Conservation (phyloP, 2,888 invertebrate species). For the Eilema caniola region DNA sequence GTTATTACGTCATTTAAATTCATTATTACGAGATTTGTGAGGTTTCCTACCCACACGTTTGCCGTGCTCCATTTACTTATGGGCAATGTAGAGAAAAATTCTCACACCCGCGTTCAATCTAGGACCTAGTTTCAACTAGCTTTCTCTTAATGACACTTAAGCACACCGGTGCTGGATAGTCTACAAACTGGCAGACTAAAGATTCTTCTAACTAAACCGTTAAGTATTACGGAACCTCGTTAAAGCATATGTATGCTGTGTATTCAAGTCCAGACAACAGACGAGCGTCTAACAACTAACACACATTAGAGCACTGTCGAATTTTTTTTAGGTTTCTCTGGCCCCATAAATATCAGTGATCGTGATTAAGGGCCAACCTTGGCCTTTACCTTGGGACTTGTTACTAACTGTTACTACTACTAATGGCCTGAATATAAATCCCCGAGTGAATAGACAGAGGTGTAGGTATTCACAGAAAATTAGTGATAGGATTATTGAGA, state of each 20-base stretch:
- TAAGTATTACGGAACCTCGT: neutral
- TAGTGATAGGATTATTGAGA: too few species aligned
- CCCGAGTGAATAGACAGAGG: too few species aligned
- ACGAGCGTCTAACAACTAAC: neutral
- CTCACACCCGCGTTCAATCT: neutral
- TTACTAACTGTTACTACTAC: too few species aligned
- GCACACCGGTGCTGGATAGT: neutral
- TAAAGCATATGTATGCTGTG: neutral
- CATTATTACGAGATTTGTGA: neutral
- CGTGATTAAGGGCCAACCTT: too few species aligned
- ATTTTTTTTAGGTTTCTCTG: neutral
- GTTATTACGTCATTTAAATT: neutral
- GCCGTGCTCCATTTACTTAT: neutral
- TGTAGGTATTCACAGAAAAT: too few species aligned
- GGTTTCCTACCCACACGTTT: conserved; percentile 1
- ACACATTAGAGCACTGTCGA: neutral
- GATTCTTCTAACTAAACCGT: conserved; percentile 1
- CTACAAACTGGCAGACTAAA: conserved; percentile 1
- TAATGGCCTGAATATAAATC: too few species aligned
- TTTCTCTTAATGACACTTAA: conserved; percentile 1
- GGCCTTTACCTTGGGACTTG: too few species aligned
- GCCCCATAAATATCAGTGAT: too few species aligned
- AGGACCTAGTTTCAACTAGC: conserved; percentile 4
- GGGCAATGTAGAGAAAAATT: neutral
- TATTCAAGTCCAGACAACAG: neutral